Base-by-base conservation (phyloP, 2,113 vertebrate species). In the Phylloscopus trochilus region DNA sequence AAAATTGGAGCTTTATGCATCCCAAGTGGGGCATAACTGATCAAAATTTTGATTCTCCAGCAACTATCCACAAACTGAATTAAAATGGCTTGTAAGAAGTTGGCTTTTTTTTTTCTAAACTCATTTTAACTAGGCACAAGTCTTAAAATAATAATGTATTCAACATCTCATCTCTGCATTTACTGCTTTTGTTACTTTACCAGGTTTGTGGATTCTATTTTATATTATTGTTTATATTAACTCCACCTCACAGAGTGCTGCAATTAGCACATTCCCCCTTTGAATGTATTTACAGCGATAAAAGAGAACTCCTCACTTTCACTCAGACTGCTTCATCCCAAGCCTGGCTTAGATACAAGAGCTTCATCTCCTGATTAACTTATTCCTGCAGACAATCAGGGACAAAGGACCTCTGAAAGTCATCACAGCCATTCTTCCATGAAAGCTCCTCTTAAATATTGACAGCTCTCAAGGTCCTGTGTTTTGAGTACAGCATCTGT, bases 261-360 rank as follows among this genome's bases (percentile, higher is more conserved):
- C 67, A 94, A 67, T 96, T 97, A 97, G 83, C 66, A 95, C 94
- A 96, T 92, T 93, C 67, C 90, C 89, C 35, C 84, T 97, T 93
- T 39, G 55, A 93, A 81, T 70, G 10, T 81, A 75, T 97, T 95
- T 96, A 81, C 47, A 94, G 58, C 74, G 83, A 92, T 96, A 95
- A 83, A 82, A 92, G 58, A 96, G 83, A 75, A 64, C 39, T 56
- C 49, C 68, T 91, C 68, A 81, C 33, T 93, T 93, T 93, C 80
- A 89, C 64, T 90, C 70, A 72, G 70, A 52, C 79, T 88, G 21
- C 75, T 97, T 44, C 88, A n/a, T 95, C 74, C 90, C 72, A 74
- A 96, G 56, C 94, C 95, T 98, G 95, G 91, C 94, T 97, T 97
- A 96, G 97, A 89, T 93, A 96, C 95, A 97, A 98, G 92, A 97